Evolutionary conservation across 2,888 invertebrate species (phyloP), one percentile per base, ranked within the genome.

Genomic region (Tridacna crocea): DNA sequence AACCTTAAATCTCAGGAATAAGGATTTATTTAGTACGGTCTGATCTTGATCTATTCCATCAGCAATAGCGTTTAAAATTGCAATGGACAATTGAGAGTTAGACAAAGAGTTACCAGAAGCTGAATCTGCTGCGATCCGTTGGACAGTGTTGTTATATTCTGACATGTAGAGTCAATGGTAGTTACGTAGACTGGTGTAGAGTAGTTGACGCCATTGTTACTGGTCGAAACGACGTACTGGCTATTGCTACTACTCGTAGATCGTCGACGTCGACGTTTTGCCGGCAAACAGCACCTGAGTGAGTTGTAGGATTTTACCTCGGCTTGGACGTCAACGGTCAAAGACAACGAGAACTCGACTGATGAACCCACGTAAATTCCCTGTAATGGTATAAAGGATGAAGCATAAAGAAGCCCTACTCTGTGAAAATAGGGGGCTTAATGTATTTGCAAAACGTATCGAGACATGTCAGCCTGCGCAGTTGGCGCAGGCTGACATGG

Each of bases 151-250:
- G 70, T 70, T 24, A 70, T 24, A 13, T 70, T 70, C 19, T 70
- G 70, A 26, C 70, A 70, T 17, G 70, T 70, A 0, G 70, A 8
- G 70, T 70, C 70, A 11, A 70, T 17, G 6, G 47, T 47, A 8
- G 70, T 36, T 15, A 70, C 51, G 22, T 47, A 70, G 12, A 70
- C 48, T 0, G 51, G 22, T n/a, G 70, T 51, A 22, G 70, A 70
- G 70, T 24, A 70, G n/a, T 48, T 70, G 19, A 10, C 46, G 10
- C 70, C 70, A 26, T 70, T 70, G 19, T 70, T 70, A 51, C 70
- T 70, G 24, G 47, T 51, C 4, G 51, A 51, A 11, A 70, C 22
- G 8, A n/a, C 51, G 24, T 70, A 51, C 22, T 70, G 70, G 15
- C 48, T 22, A 51, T 51, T 70, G 6, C 2, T 15, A 22, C 15